Percentiles rank a stretch among this genome's conserved stretches.
Conservation (phyloP, 2,113 vertebrate species). For the Copsychus sechellarum region DNA sequence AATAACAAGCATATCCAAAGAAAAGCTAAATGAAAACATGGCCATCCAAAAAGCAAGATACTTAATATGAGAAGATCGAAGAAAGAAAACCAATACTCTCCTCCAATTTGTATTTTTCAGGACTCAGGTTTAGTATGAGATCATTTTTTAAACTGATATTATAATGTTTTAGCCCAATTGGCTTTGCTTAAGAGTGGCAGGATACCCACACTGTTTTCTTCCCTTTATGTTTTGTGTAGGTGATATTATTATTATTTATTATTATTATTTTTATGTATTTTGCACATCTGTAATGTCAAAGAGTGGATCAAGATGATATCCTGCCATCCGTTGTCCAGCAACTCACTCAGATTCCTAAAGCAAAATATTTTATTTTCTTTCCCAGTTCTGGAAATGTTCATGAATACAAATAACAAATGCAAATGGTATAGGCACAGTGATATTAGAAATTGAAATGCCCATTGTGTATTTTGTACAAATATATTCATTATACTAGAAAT, state of each 20-base stretch:
- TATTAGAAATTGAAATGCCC: constrained; percentile 7
- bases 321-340: background rate
- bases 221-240: background rate
- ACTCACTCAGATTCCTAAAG: constrained; percentile 31
- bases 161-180: background rate
- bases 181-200: background rate
- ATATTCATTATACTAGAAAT: background rate
- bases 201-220: fast-evolving
- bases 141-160: background rate
- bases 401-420: constrained; percentile 53
- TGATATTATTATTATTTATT: background rate
- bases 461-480: constrained; percentile 20
- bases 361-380: constrained; percentile 41
- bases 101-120: background rate
- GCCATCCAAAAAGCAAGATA: background rate
- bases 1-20: background rate
- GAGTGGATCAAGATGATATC: background rate
- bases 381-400: constrained; percentile 26
- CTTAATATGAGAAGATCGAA: background rate
- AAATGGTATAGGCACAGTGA: background rate
- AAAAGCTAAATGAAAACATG: background rate
- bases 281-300: constrained; percentile 30
- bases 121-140: background rate
- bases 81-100: no score
- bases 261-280: background rate